Evolutionary conservation across 2,113 vertebrate genomes (phyloP), one percentile per base, ranked within the genome.

Genomic region (Hyperoodon ampullatus): DNA sequence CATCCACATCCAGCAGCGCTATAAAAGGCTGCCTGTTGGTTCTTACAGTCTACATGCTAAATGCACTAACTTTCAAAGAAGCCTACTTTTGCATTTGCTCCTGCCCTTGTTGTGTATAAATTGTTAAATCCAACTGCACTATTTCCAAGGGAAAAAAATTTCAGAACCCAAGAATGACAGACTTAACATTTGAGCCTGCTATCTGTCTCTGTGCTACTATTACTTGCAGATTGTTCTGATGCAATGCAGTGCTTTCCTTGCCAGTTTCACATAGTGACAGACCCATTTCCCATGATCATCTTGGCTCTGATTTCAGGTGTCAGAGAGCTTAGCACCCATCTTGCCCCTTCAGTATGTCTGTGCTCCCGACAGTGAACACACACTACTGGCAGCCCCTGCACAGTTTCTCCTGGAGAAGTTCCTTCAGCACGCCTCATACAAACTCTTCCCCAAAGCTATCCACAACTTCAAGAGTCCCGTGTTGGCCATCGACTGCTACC

Each of bases 361-460:
- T 2, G 99, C 99, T 60, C 99, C 99, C 0, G 99, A 99, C 99
- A 99, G 99, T 2, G 99, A 99, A 97, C 99, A 99, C 96, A 99
- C 99, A 0, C 98, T 99, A 47, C 88, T 99, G 95, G 99, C 99
- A 24, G 99, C 99, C 16, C 99, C 99, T 0, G 99, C 99, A 11
- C 99, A 99, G 98, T 99, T 99, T 95, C 99, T 99, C 26, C 98
- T 99, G 96, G 99, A 99, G 98, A 99, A 98, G 96, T 99, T 99
- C 98, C 99, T 99, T 93, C 99, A 99, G 97, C 99, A 99, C 0
- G 99, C 99, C 7, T 99, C 99, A 1, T 99, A 99, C 98, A 99
- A 99, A 96, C 99, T 99, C 83, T 99, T 99, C 98, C 99, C 99
- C 0, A 99, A 99, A 98, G 99, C 99, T 42, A 96, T 99, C 60